phyloP scores from a whole-genome alignment of 1,140 invertebrate species.

The Trichogramma pretiosum region DNA sequence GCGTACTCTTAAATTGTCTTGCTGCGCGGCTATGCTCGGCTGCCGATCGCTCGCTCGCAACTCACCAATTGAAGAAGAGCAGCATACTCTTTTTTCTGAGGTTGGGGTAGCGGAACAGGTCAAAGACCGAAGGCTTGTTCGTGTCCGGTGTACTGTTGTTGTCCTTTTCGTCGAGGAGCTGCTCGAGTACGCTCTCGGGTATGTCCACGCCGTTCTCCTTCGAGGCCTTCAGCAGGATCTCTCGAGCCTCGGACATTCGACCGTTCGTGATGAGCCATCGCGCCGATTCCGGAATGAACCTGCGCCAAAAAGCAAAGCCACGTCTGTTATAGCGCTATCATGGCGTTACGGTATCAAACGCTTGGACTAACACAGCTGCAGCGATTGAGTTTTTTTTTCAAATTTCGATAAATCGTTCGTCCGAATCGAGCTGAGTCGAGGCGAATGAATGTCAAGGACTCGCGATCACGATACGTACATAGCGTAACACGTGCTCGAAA shows the following conservation, averaged over 20 bases:
- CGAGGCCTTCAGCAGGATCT: constrained; percentile 59
- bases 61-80: constrained; percentile 69
- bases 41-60: no score
- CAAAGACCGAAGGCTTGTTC: constrained; percentile 51
- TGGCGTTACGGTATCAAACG: no score
- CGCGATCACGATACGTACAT: no score
- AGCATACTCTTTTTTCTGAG: constrained; percentile 62
- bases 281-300: constrained; percentile 74
- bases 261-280: constrained; percentile 73
- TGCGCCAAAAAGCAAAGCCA: constrained; percentile 20
- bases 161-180: constrained; percentile 43
- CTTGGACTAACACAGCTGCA: no score
- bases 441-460: no score
- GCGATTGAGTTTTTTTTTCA: no score
- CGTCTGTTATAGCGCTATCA: no score
- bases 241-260: constrained; percentile 59
- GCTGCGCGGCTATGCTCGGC: not conserved
- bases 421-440: no score
- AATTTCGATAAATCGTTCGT: no score
- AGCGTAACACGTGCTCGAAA: no score
- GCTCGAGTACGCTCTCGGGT: constrained; percentile 47
- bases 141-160: constrained; percentile 38
- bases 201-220: constrained; percentile 57
- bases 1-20: no score
- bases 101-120: constrained; percentile 63